Conservation (phyloP, 2,888 invertebrate genomes). For the Eledona agricola region DNA sequence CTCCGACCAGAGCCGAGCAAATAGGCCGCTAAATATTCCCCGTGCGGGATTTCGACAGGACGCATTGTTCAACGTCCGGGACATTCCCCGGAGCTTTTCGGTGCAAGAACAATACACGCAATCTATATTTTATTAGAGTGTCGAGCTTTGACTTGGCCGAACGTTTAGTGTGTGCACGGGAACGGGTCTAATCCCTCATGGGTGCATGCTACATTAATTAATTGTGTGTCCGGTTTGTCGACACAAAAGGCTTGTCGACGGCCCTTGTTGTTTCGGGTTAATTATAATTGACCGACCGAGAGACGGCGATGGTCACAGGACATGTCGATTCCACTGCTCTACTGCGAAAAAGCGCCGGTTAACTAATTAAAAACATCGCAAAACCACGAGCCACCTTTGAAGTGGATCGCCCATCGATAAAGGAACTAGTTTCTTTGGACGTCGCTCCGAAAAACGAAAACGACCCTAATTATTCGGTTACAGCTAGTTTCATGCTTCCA, state of each 20-base stretch:
- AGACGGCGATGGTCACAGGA: no score
- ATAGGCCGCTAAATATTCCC: constrained; percentile 29
- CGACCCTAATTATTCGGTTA: no score
- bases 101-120: constrained; percentile 31
- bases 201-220: constrained; percentile 38
- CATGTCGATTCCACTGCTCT: no score
- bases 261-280: constrained; percentile 35
- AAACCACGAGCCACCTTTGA: no score
- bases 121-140: constrained; percentile 31
- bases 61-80: constrained; percentile 18
- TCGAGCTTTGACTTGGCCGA: constrained; percentile 31
- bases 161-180: constrained; percentile 17
- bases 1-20: no score
- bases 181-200: constrained; percentile 31
- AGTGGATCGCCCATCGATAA: no score
- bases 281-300: constrained; percentile 32
- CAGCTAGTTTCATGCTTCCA: no score
- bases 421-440: no score
- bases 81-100: constrained; percentile 16
- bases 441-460: no score
- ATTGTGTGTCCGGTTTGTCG: constrained; percentile 35
- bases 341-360: constrained; percentile 2
- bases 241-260: constrained; percentile 35
- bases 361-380: constrained; percentile 1
- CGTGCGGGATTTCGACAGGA: constrained; percentile 26